Conservation (phyloP, 2,888 invertebrate genomes). For the Cantharis rufa region DNA sequence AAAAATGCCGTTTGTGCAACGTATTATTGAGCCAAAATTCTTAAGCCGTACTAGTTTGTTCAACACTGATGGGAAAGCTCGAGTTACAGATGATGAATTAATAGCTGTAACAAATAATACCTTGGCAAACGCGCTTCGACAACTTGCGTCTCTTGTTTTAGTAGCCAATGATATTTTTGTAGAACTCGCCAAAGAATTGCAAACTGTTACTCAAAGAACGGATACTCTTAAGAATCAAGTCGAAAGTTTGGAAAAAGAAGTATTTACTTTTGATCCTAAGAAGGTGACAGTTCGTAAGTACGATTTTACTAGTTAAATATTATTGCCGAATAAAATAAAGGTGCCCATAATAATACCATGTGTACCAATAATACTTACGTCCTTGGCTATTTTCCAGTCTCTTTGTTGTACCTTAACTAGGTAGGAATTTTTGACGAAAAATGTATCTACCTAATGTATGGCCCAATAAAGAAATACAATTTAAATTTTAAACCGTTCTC, state of each 20-base stretch:
- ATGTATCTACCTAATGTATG: not conserved
- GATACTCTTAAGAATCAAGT: conserved; percentile 72
- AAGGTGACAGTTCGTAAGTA: conserved; percentile 94
- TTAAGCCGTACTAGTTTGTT: conserved; percentile 71
- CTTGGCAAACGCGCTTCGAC: conserved; percentile 80
- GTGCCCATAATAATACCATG: not conserved
- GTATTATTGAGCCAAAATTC: conserved; percentile 80
- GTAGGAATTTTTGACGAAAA: not conserved
- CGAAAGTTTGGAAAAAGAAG: conserved; percentile 70
- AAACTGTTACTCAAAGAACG: conserved; percentile 74
- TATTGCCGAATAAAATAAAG: conserved; percentile 1
- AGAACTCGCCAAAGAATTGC: conserved; percentile 76
- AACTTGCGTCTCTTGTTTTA: conserved; percentile 82
- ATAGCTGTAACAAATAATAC: conserved; percentile 87
- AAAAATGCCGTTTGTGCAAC: conserved; percentile 85
- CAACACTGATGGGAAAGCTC: conserved; percentile 63
- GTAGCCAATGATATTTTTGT: conserved; percentile 86
- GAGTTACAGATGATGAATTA: conserved; percentile 74
- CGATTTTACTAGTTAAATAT: conserved; percentile 6
- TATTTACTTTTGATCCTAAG: conserved; percentile 81
- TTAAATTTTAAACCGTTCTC: not conserved
- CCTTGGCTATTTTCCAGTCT: conserved; percentile 12
- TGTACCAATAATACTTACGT: not conserved
- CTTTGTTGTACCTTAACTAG: conserved; percentile 10
- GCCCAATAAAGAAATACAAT: not conserved